Evolutionary conservation across 2,888 invertebrate genomes (phyloP).

Genomic region (Eupeodes luniger): DNA sequence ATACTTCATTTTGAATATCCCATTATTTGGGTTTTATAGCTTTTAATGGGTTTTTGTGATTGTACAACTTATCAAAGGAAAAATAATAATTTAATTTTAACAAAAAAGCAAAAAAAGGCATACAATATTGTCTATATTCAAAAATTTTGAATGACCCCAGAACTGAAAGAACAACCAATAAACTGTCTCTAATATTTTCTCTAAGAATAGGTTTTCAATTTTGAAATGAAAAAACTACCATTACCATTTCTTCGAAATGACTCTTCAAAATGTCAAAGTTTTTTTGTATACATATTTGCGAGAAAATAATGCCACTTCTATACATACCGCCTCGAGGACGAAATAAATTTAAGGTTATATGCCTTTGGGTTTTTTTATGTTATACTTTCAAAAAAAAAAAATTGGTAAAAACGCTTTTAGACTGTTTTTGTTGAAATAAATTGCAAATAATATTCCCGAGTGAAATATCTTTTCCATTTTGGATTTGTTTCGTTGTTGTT

Average conservation of each 20-base stretch:
- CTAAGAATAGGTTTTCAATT: neutral
- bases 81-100: no score
- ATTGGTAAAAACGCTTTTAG: constrained; percentile 42
- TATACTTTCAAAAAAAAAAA: constrained; percentile 51
- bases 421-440: constrained; percentile 47
- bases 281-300: neutral
- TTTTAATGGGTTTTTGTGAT: no score
- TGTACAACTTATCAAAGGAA: no score
- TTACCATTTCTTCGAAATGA: constrained; percentile 43
- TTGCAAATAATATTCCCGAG: constrained; percentile 71
- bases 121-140: no score
- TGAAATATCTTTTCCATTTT: constrained; percentile 58
- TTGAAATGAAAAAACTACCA: neutral
- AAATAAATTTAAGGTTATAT: constrained; percentile 61
- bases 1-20: no score
- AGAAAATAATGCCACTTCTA: neutral
- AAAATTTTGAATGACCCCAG: neutral
- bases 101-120: no score
- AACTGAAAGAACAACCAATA: neutral
- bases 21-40: no score
- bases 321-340: constrained; percentile 10
- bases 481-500: constrained; percentile 13
- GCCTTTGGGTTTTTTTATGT: constrained; percentile 66
- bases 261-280: constrained; percentile 61
- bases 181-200: neutral